A percentile compares a stretch with the other conserved stretches of the same genome.
phyloP scores from a whole-genome alignment of 1,140 invertebrate species.

The Eurytemora carolleeae region DNA sequence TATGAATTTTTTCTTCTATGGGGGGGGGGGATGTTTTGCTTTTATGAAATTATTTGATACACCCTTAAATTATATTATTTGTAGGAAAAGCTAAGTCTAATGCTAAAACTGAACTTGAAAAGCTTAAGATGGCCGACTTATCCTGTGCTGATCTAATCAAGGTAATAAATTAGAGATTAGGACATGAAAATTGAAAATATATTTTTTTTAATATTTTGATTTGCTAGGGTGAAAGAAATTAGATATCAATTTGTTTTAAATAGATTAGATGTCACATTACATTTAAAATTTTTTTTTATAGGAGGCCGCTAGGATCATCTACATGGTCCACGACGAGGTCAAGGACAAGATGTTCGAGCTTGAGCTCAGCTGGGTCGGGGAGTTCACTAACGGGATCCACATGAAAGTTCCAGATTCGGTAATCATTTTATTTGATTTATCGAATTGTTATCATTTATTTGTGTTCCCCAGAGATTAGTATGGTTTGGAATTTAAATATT shows the following conservation, averaged over 20 bases:
- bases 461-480: neutral
- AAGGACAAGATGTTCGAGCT: conserved; percentile 97
- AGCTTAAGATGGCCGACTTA: conserved; percentile 70
- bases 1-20: no score
- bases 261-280: conserved; percentile 17
- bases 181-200: neutral
- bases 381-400: conserved; percentile 51
- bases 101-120: conserved; percentile 99
- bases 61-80: no score
- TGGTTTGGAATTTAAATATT: neutral
- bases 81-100: conserved; percentile 94
- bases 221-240: neutral
- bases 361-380: conserved; percentile 89
- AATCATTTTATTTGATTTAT: no score
- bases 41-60: no score
- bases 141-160: conserved; percentile 65
- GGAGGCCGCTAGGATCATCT: conserved; percentile 46
- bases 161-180: conserved; percentile 80
- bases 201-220: no score
- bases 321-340: conserved; percentile 88
- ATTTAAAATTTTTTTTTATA: conserved; percentile 24
- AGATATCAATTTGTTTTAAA: conserved; percentile 3
- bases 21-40: no score
- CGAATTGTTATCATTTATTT: conserved; percentile 25
- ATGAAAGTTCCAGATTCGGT: conserved; percentile 43